These are phyloP conservation scores for Oryctes rhinoceros DNA, from an alignment of 1,140 invertebrate species.

Conservation along the genomic window DNA sequence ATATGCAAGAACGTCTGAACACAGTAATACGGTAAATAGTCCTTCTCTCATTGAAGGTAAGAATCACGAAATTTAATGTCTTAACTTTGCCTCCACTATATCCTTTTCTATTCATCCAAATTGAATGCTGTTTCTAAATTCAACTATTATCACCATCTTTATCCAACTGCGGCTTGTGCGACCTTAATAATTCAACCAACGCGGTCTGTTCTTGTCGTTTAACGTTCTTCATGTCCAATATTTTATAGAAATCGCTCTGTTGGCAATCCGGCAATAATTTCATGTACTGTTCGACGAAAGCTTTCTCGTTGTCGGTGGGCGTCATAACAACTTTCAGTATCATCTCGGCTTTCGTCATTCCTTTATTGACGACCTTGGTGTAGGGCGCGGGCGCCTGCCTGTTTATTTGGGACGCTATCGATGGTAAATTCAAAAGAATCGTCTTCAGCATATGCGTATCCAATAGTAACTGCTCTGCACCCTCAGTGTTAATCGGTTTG, in stretches of 20 bases:
- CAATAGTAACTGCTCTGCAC: slow-evolving; percentile 95
- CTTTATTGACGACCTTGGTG: slow-evolving; percentile 90
- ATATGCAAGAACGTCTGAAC: no score
- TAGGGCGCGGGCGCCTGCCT: slow-evolving; percentile 87
- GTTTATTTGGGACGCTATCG: slow-evolving; percentile 86
- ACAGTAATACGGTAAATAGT: no score
- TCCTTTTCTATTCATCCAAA: not conserved
- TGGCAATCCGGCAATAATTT: slow-evolving; percentile 92
- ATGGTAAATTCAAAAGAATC: slow-evolving; percentile 93
- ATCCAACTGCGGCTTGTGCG: slow-evolving; percentile 48
- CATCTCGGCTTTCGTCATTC: slow-evolving; percentile 99
- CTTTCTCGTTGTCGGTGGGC: slow-evolving; percentile 84
- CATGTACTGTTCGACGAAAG: slow-evolving; percentile 91
- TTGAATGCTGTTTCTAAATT: not conserved
- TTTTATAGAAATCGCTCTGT: slow-evolving; percentile 91
- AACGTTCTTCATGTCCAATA: slow-evolving; percentile 94
- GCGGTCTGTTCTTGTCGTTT: slow-evolving; percentile 61
- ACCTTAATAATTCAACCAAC: slow-evolving; percentile 57
- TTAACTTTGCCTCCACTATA: not conserved
- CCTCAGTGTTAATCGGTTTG: slow-evolving; percentile 89
- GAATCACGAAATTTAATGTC: not conserved
- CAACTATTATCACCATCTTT: slow-evolving; percentile 33
- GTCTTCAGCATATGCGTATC: slow-evolving; percentile 99
- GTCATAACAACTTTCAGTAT: slow-evolving; percentile 98
- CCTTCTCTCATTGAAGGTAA: no score